Evolutionary conservation across 1,140 invertebrate genomes (phyloP).

Genomic region (Polypedilum pembai): DNA sequence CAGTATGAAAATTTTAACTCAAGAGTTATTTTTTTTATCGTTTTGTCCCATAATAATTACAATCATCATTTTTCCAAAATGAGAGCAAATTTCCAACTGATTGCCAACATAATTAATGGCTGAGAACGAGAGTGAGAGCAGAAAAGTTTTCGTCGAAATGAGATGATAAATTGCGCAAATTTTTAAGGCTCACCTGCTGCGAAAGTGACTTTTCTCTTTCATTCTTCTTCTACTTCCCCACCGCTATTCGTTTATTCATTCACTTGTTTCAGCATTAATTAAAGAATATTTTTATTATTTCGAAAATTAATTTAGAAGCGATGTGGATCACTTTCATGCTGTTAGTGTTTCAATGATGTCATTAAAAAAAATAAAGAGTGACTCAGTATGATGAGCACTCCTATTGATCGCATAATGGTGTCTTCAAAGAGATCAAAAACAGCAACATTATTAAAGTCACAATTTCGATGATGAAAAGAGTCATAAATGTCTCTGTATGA

Average conservation of each 20-base stretch:
- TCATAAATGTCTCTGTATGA: neutral
- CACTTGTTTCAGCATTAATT: neutral
- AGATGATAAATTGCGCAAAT: slow-evolving; percentile 7
- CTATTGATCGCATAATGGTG: neutral
- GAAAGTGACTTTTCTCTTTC: neutral
- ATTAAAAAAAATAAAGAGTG: neutral
- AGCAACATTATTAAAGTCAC: neutral
- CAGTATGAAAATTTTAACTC: neutral
- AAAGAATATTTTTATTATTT: neutral
- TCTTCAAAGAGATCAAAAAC: neutral
- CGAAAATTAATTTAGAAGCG: neutral
- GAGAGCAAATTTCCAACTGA: neutral
- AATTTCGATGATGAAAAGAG: neutral
- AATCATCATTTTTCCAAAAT: neutral
- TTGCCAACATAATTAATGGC: neutral
- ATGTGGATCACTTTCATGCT: neutral
- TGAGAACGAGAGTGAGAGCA: neutral
- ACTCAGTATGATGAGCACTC: neutral
- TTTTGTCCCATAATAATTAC: neutral
- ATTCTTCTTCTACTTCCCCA: neutral
- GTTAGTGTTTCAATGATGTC: neutral
- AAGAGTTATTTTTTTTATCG: too few species aligned
- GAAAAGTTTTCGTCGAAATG: neutral
- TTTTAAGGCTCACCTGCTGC: slow-evolving; percentile 5
- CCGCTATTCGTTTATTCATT: neutral